Evolutionary conservation across 1,140 invertebrate genomes (phyloP), one percentile per base, ranked within the genome.

Genomic region (Globodera rostochiensis): DNA sequence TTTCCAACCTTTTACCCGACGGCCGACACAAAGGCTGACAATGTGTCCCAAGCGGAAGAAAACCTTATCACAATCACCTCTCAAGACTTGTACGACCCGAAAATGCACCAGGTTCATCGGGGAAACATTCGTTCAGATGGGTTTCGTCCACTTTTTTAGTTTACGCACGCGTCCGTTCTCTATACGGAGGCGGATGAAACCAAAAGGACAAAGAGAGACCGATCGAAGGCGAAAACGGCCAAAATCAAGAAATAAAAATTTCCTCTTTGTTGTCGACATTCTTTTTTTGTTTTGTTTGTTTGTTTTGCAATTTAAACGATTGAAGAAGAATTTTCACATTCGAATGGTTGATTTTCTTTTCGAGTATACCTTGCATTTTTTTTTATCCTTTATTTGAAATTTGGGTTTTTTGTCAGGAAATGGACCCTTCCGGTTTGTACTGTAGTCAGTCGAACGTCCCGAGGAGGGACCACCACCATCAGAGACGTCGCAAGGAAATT

Each of bases 191-290:
- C 73, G 19, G 84, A 88, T 53, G 83, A 84, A 25, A 88, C 83
- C 36, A 86, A 84, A 71, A 21, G 71, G 3, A 70, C 84, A 11
- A 83, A 83, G 36, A 74, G 88, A 60, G 87, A 88, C 77, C 83
- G 84, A 45, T 80, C 80, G 11, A 81, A 82, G 50, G 87, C 87
- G 6, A 88, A 88, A 67, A 86, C 84, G 45, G 87, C 87, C 15
- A 90, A 88, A 80, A 85, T 88, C 66, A 88, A 88, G 66, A 90
- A 90, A 79, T 75, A n/a, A 70, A 21, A 60, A n/a, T 45, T 81
- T 46, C 2, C 49, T 19, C 21, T 60, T 19, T 19, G 11, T 64
- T 19, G 6, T 64, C 1, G 57, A 19, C 13, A 8, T 64, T 19
- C 13, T 80, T 84, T 66, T 82, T 21, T 80, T 47, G 7, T 85